Percentiles rank a stretch among this genome's conserved stretches.
phyloP scores from a whole-genome alignment of 2,797 vertebrate species.

The Yasuhikotakia modesta region DNA sequence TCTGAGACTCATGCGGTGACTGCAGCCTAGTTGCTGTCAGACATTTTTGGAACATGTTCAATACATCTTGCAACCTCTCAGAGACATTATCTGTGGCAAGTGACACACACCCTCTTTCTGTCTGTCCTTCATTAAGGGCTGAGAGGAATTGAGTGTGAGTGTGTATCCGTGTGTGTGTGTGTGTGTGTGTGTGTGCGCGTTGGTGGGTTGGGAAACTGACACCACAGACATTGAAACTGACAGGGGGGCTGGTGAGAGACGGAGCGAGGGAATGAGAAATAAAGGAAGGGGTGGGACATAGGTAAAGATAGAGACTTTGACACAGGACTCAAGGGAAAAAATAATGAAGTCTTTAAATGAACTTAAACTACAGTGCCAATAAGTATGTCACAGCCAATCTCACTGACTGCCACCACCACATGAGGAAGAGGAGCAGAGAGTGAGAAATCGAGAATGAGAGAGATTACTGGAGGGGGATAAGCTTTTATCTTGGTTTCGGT shows the following conservation, averaged over 20 bases:
- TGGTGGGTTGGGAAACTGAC: slow-evolving; percentile 45
- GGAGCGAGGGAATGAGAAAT: slow-evolving; percentile 39
- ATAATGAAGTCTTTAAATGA: slow-evolving; percentile 61
- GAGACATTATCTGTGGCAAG: slow-evolving; percentile 53
- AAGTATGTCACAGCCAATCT: slow-evolving; percentile 61
- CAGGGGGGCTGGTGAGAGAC: slow-evolving; percentile 36
- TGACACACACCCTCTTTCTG: slow-evolving; percentile 44
- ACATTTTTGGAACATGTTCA: slow-evolving; percentile 49
- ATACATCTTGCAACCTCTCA: slow-evolving; percentile 48
- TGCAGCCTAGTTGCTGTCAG: slow-evolving; percentile 36
- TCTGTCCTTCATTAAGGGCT: slow-evolving; percentile 40
- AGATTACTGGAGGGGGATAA: slow-evolving; percentile 30
- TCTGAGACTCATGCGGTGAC: slow-evolving; percentile 36
- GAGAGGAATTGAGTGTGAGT: too few relatives aligned
- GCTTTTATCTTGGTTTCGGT: slow-evolving; percentile 47
- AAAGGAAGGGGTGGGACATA: slow-evolving; percentile 41
- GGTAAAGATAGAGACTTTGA: slow-evolving; percentile 43
- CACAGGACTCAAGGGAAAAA: slow-evolving; percentile 51
- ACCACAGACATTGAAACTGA: slow-evolving; percentile 47
- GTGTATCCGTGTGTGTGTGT: too few relatives aligned
- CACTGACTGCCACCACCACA: slow-evolving; percentile 47
- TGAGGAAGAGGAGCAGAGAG: slow-evolving; percentile 50
- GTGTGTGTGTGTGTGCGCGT: slow-evolving; percentile 35
- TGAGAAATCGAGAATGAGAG: slow-evolving; percentile 44
- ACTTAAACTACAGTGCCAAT: slow-evolving; percentile 59